Evolutionary conservation across 1,140 invertebrate genomes (phyloP).

Genomic region (Sycophila sp.): DNA sequence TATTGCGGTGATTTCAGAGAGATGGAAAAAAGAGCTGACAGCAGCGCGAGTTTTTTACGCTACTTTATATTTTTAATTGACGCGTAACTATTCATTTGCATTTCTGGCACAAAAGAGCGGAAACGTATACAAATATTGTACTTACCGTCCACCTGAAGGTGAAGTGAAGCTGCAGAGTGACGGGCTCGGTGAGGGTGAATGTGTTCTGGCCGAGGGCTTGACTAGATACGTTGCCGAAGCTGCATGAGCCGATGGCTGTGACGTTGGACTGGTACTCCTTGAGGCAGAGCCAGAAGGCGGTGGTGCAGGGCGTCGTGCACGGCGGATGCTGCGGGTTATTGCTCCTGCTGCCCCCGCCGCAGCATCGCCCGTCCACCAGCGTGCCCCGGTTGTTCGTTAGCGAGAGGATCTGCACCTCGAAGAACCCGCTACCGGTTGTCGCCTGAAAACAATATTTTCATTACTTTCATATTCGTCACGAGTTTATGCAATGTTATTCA

Average conservation of each 20-base stretch:
- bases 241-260: constrained; percentile 83
- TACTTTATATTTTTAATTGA: too few relatives aligned
- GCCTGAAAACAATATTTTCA: constrained; percentile 70
- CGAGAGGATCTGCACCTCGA: constrained; percentile 91
- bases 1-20: too few relatives aligned
- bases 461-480: too few relatives aligned
- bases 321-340: constrained; percentile 72
- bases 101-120: too few relatives aligned
- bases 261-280: constrained; percentile 92
- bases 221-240: constrained; percentile 88
- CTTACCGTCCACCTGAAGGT: constrained; percentile 92
- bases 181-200: constrained; percentile 85
- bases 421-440: constrained; percentile 82
- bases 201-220: constrained; percentile 86
- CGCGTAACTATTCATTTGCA: too few relatives aligned
- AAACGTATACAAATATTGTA: constrained; percentile 37
- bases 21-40: too few relatives aligned
- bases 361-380: constrained; percentile 82
- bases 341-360: constrained; percentile 72
- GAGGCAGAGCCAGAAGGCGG: constrained; percentile 87
- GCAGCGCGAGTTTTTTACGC: too few relatives aligned
- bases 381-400: constrained; percentile 87
- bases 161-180: constrained; percentile 84
- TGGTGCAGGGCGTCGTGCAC: constrained; percentile 77
- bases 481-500: too few relatives aligned